Evolutionary conservation across 2,113 vertebrate genomes (phyloP), one percentile per base, ranked within the genome.

Genomic region (Bettongia penicillata): DNA sequence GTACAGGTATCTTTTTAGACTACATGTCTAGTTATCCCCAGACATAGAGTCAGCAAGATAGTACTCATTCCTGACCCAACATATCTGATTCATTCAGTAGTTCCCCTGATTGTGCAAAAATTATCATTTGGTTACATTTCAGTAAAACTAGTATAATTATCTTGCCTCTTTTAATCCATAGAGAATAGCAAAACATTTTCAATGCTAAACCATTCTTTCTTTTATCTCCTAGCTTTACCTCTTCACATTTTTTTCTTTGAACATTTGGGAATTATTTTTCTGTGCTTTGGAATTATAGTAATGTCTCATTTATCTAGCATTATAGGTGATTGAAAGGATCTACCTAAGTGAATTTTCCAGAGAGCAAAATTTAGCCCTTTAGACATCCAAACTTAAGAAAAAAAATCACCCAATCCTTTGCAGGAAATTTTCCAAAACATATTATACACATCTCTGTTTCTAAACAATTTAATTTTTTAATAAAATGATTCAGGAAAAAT

Each of bases 261-360:
- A 95, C 48, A 93, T 53, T 49, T 93, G 91, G 53, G 19, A 84
- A 84, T 23, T 93, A 95, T 61, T 48, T 47, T 97, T 95, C 94
- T 68, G 31, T 93, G 94, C 48, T 96, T 92, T 51, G 50, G 52
- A 93, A 92, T 90, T 53, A 14, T 31, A 91, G 23, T 92, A 90
- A 3, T 89, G 51, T 12, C 89, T 97, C 52, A 93, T 14, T 93
- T 96, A 52, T 91, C 47, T 94, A 26, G 94, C 37, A 5, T 48
- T 96, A 52, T 84, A 91, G 90, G 43, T 91, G 96, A 93, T 96
- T 47, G 92, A 57, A 51, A 16, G 89, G 8, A 53, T 91, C 84
- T 90, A 84, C 48, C 93, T 97, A 97, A 91, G 52, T 55, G 90
- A 96, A 95, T 52, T 95, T 94, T 84, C 51, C 94, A 93, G 92